Base-by-base conservation (phyloP, 2,888 invertebrate species). In the Caenorhabditis panamensis region DNA sequence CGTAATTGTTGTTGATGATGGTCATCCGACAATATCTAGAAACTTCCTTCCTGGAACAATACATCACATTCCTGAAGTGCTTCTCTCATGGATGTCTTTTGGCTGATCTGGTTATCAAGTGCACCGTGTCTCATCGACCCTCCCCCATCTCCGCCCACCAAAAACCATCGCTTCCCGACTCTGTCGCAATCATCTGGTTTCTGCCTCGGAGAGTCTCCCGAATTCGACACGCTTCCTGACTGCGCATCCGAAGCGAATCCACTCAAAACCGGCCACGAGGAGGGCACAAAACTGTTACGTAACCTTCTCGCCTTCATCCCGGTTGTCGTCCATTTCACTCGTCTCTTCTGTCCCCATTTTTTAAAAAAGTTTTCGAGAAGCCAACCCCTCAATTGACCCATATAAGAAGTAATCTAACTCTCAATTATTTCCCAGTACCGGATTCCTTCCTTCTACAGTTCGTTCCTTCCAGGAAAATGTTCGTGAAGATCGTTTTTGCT, bases 251-350 rank as follows among this genome's bases (percentile, higher is more conserved):
- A 20, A 59, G 51, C 53, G 24, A 64, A 73, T 73, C 51, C 61
- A 11, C 75, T 28, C 61, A 75, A 61, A 75, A 75, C 75, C 75
- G 61, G 72, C 54, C 72, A 18, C 47, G 26, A 26, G 20, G 54
- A 31, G 44, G 64, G 75, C 75, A 75, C 75, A 75, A 75, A 75
- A 75, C 75, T 61, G 75, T 75, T 75, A 75, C 66, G 75, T 75
- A 75, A 75, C 75, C 66, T 16, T 41, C 61, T 49, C 31, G 28
- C 20, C 51, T n/a, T 49, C 56, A 18, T 37, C 44, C 28, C 44
- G 47, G 47, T 44, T 62, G 18, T 28, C 41, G 41, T 20, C 54
- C 28, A 20, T 68, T 28, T 20, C 2, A 11, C 54, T 31, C 44
- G 26, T 58, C 6, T 6, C 28, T 41, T 22, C 37, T 59, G 4